Base-by-base conservation (phyloP, 2,888 invertebrate genomes). In the Drosophila seclusa region DNA sequence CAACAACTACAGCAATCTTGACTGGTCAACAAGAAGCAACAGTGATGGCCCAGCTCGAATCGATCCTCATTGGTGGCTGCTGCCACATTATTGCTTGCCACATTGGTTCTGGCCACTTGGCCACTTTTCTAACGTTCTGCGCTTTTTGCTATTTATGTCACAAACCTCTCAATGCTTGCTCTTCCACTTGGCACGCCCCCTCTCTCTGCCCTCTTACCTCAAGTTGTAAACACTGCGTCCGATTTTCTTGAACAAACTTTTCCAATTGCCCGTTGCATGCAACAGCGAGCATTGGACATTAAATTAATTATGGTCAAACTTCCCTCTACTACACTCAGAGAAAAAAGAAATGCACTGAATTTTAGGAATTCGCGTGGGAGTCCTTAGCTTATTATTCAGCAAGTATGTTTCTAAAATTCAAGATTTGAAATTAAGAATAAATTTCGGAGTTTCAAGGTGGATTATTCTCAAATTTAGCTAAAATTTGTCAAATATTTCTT, bases 81-180 rank as follows among this genome's bases (percentile, higher is more conserved):
- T 53, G 63, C 59, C 62, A 58, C 42, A 45, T 45, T 45, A 45
- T 45, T 45, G 21, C 13, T 38, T 52, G 24, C 45, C 61, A 68
- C 67, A 82, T 80, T 81, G 52, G 73, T 76, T 83, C 74, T 83
- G 73, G 68, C 74, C 82, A 77, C 76, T 77, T 73, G 80, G 63
- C 79, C 16, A 45, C 24, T 45, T 86, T 83, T 79, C 76, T 69
- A 81, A 65, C 66, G 69, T 63, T 80, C 68, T 70, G 50, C 16
- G 48, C 59, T 27, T 2, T 61, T 53, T 27, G 63, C 68, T 67
- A 85, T 84, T 84, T 78, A 72, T 84, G 85, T 78, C 84, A 85
- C 50, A 29, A 18, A n/a, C n/a, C 13, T n/a, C 50, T 50, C 54
- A 24, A 36, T 16, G 16, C 27, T 18, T 29, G 34, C 36, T 27